Conservation (phyloP, 2,888 invertebrate species). For the Beris morrisii region DNA sequence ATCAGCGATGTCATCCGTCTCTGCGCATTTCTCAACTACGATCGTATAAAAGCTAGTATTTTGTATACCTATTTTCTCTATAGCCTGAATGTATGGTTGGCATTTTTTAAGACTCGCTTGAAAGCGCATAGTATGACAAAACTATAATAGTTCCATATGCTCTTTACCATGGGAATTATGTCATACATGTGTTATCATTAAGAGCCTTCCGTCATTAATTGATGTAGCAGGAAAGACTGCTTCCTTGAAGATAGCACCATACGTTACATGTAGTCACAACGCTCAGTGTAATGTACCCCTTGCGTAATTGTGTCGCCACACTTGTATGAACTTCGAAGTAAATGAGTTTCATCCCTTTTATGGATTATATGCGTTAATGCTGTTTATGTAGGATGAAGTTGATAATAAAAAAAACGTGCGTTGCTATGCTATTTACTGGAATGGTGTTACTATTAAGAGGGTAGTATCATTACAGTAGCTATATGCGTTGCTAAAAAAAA, state of each 20-base stretch:
- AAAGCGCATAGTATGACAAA: neutral
- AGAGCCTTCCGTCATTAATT: slow-evolving; percentile 35
- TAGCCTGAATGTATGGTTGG: neutral
- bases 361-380: too few relatives aligned
- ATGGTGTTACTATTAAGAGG: too few relatives aligned
- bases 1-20: slow-evolving; percentile 17
- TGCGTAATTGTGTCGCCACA: too few relatives aligned
- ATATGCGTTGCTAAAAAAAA: too few relatives aligned
- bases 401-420: too few relatives aligned
- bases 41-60: too few relatives aligned
- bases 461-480: too few relatives aligned
- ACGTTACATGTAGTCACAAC: neutral
- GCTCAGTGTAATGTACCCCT: too few relatives aligned
- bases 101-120: neutral
- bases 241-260: slow-evolving; percentile 8
- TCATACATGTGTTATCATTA: slow-evolving; percentile 33
- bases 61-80: neutral
- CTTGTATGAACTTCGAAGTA: too few relatives aligned
- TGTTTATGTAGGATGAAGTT: too few relatives aligned
- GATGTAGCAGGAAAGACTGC: slow-evolving; percentile 10
- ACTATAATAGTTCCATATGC: neutral
- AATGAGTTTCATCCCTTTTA: too few relatives aligned
- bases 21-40: neutral
- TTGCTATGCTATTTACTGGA: too few relatives aligned
- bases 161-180: slow-evolving; percentile 11